phyloP scores from a whole-genome alignment of 2,113 vertebrate genomes.

The Anseranas semipalmata region DNA sequence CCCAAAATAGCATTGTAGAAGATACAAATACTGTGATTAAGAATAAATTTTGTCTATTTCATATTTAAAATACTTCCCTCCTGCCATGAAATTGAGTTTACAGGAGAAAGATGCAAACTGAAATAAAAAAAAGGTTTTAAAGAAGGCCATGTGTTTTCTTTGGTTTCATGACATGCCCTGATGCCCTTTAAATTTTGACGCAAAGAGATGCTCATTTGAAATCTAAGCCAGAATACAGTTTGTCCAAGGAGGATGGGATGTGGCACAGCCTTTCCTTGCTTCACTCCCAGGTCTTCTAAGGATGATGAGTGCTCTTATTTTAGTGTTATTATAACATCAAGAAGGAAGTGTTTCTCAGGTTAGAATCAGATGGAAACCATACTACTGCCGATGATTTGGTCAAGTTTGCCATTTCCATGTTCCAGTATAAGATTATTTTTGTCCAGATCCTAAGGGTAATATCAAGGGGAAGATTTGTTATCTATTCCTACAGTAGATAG shows the following conservation, averaged over 20 bases:
- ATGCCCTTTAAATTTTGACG: accelerated
- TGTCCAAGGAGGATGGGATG: background rate
- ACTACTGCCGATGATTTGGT: background rate
- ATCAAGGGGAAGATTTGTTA: conserved; percentile 29
- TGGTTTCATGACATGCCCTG: background rate
- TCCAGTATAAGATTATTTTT: background rate
- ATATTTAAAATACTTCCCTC: background rate
- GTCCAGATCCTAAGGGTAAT: background rate
- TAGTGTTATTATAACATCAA: background rate
- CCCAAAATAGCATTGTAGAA: background rate
- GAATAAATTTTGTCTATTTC: background rate
- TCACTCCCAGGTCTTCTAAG: background rate
- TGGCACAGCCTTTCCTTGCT: background rate
- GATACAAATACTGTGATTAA: background rate
- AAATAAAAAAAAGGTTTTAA: background rate
- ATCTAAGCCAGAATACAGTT: background rate
- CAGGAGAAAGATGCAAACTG: background rate
- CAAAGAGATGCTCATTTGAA: background rate
- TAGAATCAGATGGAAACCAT: background rate
- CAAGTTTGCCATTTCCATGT: background rate
- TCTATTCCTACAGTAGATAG: background rate
- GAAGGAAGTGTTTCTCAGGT: background rate
- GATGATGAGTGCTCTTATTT: background rate
- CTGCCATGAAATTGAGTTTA: accelerated
- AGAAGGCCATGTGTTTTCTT: background rate